A percentile compares a stretch with the other conserved stretches of the same genome.
Conservation (phyloP, 2,888 invertebrate species). For the Agrochola lota region DNA sequence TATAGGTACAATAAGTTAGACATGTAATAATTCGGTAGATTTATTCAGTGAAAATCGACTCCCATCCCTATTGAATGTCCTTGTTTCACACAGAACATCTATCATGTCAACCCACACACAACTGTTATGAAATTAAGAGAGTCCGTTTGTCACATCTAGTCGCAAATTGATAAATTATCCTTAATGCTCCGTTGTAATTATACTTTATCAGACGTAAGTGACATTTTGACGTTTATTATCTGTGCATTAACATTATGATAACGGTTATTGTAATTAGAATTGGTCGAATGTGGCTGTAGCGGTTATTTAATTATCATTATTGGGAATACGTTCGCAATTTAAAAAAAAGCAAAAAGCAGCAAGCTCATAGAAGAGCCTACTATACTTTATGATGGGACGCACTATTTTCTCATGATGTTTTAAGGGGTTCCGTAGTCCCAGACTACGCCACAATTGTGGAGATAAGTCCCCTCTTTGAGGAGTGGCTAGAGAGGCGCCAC, state of each 20-base stretch:
- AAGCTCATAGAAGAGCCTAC: no score
- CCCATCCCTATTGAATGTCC: background rate
- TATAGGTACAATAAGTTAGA: background rate
- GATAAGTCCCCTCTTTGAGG: no score
- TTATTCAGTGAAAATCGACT: background rate
- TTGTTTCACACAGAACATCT: conserved; percentile 18
- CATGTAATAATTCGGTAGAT: background rate
- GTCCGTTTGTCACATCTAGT: conserved; percentile 48
- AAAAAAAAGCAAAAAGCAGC: no score
- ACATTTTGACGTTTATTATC: conserved; percentile 44
- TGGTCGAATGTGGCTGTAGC: background rate
- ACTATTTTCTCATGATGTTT: background rate
- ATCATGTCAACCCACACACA: conserved; percentile 28
- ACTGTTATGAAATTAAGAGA: conserved; percentile 56
- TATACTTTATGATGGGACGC: background rate
- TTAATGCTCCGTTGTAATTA: conserved; percentile 47
- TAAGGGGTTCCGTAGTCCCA: no score
- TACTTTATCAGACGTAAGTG: conserved; percentile 35
- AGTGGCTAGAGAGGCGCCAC: no score
- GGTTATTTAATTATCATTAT: background rate
- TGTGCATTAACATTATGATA: conserved; percentile 10
- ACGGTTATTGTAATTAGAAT: conserved; percentile 13
- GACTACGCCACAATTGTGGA: no score
- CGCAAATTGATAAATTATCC: conserved; percentile 57
- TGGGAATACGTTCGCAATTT: background rate